Evolutionary conservation across 2,113 vertebrate genomes (phyloP).

Genomic region (Tyrannus savana): DNA sequence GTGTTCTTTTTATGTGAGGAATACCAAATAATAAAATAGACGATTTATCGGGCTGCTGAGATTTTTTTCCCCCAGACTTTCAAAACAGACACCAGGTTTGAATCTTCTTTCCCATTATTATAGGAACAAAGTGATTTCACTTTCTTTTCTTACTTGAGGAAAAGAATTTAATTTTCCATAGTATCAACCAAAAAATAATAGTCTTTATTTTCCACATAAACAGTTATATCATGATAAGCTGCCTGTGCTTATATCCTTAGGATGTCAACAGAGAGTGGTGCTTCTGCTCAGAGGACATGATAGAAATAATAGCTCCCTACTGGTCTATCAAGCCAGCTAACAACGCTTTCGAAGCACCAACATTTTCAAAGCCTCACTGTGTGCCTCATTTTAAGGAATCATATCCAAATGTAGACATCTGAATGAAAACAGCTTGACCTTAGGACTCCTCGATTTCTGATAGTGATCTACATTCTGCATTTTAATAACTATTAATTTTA

Average conservation of each 20-base stretch:
- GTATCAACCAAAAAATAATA: not conserved
- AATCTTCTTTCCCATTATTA: not conserved
- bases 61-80: not conserved
- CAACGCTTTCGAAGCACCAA: not conserved
- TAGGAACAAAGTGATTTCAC: not conserved
- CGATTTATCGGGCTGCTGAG: not conserved
- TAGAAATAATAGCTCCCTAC: not conserved
- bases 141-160: conserved; percentile 5
- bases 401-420: not conserved
- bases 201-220: not conserved
- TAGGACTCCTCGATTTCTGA: not conserved
- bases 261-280: not conserved
- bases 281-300: not conserved
- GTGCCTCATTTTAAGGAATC: not conserved
- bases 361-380: not conserved
- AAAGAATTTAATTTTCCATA: conserved; percentile 15
- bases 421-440: not conserved
- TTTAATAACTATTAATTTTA: not conserved
- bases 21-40: conserved; percentile 61
- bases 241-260: not conserved
- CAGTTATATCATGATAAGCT: not conserved
- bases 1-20: conserved; percentile 47
- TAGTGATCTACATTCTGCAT: not conserved
- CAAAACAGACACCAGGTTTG: not conserved
- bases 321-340: not conserved